A percentile compares a stretch with the other conserved stretches of the same genome.
phyloP scores from a whole-genome alignment of 2,888 invertebrate species.

The Cetonia aurata region DNA sequence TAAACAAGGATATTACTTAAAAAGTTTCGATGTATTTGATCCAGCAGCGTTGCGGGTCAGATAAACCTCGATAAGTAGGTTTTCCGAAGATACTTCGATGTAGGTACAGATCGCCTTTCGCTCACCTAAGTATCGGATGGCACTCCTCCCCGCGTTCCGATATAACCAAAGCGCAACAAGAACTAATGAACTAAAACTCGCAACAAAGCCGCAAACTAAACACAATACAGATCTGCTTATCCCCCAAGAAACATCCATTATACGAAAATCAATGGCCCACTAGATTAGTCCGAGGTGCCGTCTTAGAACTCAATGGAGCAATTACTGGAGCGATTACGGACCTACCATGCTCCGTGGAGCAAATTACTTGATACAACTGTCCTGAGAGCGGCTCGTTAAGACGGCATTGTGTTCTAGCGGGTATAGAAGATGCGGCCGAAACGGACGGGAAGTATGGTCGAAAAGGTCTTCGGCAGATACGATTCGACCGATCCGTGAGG shows the following conservation, averaged over 20 bases:
- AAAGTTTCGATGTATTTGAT: too few relatives aligned
- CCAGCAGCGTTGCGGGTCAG: neutral
- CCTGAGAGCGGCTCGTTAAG: constrained; percentile 62
- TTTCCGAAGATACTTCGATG: constrained; percentile 4
- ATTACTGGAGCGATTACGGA: constrained; percentile 63
- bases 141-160: constrained; percentile 11
- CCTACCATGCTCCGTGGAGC: constrained; percentile 56
- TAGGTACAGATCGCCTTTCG: constrained; percentile 8
- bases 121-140: constrained; percentile 21
- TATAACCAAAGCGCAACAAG: constrained; percentile 32
- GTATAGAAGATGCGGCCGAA: constrained; percentile 12
- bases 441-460: constrained; percentile 30
- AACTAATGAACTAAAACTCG: constrained; percentile 63
- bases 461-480: constrained; percentile 21
- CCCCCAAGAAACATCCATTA: constrained; percentile 65
- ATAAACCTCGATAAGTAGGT: constrained; percentile 22
- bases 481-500: constrained; percentile 1
- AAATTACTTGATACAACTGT: constrained; percentile 64
- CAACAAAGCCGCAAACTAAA: constrained; percentile 64
- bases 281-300: constrained; percentile 64
- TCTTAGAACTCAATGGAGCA: constrained; percentile 64
- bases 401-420: constrained; percentile 63
- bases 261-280: constrained; percentile 65
- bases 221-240: constrained; percentile 65
- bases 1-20: too few relatives aligned